Percentiles rank a stretch among this genome's conserved stretches.
Evolutionary conservation across 1,140 invertebrate species (phyloP).

Genomic region (Phthorimaea operculella): DNA sequence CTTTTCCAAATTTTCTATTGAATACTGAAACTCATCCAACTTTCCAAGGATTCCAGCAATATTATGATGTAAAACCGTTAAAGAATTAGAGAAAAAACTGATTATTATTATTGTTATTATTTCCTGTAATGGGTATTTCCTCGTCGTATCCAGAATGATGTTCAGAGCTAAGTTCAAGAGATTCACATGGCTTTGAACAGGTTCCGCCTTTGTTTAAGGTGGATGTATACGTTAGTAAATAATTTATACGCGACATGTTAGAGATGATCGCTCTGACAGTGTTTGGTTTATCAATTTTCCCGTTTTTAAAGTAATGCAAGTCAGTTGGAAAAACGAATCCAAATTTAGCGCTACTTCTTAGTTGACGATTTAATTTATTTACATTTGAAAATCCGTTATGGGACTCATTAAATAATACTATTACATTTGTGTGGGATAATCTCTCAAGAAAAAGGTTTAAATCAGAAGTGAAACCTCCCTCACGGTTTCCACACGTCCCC

Average conservation of each 20-base stretch:
- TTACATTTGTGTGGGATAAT: background rate
- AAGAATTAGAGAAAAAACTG: too few species aligned
- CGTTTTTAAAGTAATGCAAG: background rate
- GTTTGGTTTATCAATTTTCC: background rate
- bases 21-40: too few species aligned
- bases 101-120: background rate
- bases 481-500: background rate
- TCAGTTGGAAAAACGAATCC: background rate
- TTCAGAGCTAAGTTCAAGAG: too few species aligned
- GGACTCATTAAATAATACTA: background rate
- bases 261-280: background rate
- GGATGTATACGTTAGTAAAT: background rate
- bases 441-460: background rate
- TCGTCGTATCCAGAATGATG: too few species aligned
- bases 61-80: too few species aligned
- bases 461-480: background rate
- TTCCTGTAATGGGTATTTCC: background rate
- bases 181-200: too few species aligned
- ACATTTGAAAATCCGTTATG: background rate
- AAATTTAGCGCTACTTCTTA: background rate
- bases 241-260: background rate
- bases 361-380: background rate
- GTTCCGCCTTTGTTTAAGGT: too few species aligned
- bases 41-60: too few species aligned
- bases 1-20: background rate